A percentile compares a stretch with the other conserved stretches of the same genome.
These are phyloP conservation scores for Coecobrya sp. DNA, from an alignment of 2,888 invertebrate genomes.

Conservation along the genomic window DNA sequence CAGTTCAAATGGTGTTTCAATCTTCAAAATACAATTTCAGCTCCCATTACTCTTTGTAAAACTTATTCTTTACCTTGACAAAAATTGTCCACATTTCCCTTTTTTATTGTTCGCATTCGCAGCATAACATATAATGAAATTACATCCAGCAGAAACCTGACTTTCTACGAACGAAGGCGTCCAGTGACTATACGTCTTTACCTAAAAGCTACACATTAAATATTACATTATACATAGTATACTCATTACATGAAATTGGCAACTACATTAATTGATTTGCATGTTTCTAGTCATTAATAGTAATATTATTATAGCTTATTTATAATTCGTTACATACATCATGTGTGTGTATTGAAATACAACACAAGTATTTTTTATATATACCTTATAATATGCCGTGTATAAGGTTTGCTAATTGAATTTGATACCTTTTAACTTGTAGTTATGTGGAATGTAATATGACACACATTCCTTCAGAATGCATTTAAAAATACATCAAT, in stretches of 20 bases:
- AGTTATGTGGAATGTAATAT: background rate
- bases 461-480: background rate
- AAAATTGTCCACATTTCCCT: background rate
- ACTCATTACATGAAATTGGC: background rate
- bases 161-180: background rate
- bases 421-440: background rate
- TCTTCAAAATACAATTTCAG: constrained; percentile 35
- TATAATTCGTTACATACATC: constrained; percentile 9
- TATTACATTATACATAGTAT: too few species aligned
- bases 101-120: background rate
- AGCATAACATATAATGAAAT: background rate
- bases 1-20: constrained; percentile 24
- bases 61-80: background rate
- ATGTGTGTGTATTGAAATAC: background rate
- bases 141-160: background rate
- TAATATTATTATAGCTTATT: background rate
- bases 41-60: background rate
- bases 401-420: background rate
- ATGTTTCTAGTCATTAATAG: background rate
- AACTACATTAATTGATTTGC: constrained; percentile 10
- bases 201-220: background rate
- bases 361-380: background rate
- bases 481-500: constrained; percentile 33
- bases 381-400: background rate
- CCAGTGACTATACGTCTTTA: background rate